These are phyloP conservation scores for Holothuria leucospilota DNA, from an alignment of 53 echinoderm and acorn worm genomes.

Conservation along the genomic window DNA sequence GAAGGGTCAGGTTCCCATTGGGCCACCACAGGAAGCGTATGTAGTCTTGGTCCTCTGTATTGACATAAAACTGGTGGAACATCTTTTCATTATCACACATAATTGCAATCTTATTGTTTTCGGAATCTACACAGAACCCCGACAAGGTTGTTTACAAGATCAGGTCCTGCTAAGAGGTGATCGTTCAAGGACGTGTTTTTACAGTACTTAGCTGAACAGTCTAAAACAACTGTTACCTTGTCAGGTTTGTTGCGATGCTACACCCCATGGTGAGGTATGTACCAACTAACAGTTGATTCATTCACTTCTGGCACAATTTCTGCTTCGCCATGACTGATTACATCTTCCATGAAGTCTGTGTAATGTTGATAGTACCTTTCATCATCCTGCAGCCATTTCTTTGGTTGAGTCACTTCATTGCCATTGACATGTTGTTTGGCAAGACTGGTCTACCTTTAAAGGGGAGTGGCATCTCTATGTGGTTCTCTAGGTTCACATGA, in stretches of 20 bases:
- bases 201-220: conserved; percentile 40
- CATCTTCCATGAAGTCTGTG: conserved; percentile 48
- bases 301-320: background rate
- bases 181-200: conserved; percentile 45
- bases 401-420: conserved; percentile 40
- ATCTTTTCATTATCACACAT: conserved; percentile 45
- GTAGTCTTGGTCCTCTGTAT: conserved; percentile 44
- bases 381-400: conserved; percentile 14
- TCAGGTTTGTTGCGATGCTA: conserved; percentile 45
- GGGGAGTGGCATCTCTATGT: conserved; percentile 43
- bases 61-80: conserved; percentile 41
- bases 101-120: conserved; percentile 5
- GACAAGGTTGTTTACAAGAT: conserved; percentile 34
- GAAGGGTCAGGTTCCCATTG: conserved; percentile 45
- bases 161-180: conserved; percentile 51
- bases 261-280: conserved; percentile 61
- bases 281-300: conserved; percentile 1
- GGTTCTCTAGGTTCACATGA: background rate
- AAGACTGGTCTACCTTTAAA: conserved; percentile 35
- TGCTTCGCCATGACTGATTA: conserved; percentile 29
- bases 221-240: conserved; percentile 59
- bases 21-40: conserved; percentile 57
- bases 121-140: conserved; percentile 46
- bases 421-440: conserved; percentile 58
- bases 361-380: conserved; percentile 25